Percentiles rank a stretch among this genome's conserved stretches.
Evolutionary conservation across 1,140 invertebrate genomes (phyloP).

Genomic region (Pomacea maculata): DNA sequence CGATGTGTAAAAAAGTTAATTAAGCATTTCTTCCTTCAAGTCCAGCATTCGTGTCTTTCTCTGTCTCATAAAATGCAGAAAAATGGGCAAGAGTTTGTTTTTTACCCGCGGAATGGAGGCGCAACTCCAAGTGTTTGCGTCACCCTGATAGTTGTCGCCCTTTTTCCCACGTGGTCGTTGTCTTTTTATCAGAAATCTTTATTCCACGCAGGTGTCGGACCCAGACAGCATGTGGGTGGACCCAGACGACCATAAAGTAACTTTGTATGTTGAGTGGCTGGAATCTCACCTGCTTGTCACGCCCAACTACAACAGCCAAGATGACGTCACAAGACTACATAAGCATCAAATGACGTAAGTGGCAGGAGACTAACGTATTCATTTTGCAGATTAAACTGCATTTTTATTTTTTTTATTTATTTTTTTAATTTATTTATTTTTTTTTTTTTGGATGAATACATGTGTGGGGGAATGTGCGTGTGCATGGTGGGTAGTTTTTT

Average conservation of each 20-base stretch:
- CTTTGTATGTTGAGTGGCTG: constrained; percentile 86
- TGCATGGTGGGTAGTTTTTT: not conserved
- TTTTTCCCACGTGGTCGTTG: too few species aligned
- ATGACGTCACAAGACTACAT: constrained; percentile 84
- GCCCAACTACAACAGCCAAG: constrained; percentile 87
- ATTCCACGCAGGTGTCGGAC: constrained; percentile 70
- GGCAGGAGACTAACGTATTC: too few species aligned
- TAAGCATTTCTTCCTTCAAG: not conserved
- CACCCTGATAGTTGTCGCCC: too few species aligned
- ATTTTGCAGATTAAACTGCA: not conserved
- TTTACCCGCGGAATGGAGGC: too few species aligned
- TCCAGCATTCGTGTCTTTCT: not conserved
- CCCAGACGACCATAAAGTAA: constrained; percentile 76
- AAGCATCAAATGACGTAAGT: constrained; percentile 86
- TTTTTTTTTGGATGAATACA: not conserved
- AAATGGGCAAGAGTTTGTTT: too few species aligned
- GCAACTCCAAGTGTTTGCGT: too few species aligned
- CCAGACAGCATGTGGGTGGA: constrained; percentile 81
- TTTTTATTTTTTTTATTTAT: too few species aligned
- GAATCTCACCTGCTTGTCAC: constrained; percentile 86
- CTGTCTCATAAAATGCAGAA: too few species aligned
- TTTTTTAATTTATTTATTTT: too few species aligned
- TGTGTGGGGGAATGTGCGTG: not conserved
- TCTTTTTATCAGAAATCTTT: not conserved
- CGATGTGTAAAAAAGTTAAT: not conserved